phyloP scores from a whole-genome alignment of 2,113 vertebrate species.

The Mesitornis unicolor region DNA sequence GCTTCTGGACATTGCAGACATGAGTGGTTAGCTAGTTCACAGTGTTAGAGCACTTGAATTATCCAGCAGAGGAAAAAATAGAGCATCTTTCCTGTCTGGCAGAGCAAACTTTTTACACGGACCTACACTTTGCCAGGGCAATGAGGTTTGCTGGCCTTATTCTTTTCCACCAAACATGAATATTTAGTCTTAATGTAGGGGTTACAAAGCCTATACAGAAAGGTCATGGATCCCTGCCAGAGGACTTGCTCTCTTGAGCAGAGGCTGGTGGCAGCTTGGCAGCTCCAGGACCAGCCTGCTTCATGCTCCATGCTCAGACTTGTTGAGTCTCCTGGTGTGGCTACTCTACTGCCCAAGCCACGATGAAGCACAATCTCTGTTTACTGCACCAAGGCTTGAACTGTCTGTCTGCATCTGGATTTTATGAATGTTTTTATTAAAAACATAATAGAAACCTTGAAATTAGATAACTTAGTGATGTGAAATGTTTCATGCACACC shows the following conservation, averaged over 20 bases:
- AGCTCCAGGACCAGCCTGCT: background rate
- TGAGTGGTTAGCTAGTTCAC: background rate
- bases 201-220: background rate
- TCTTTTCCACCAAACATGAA: background rate
- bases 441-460: background rate
- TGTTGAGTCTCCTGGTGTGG: background rate
- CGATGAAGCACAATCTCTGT: background rate
- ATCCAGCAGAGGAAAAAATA: background rate
- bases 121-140: background rate
- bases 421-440: background rate
- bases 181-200: background rate
- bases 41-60: background rate
- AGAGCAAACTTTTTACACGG: background rate
- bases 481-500: background rate
- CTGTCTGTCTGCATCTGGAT: background rate
- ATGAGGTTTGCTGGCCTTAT: background rate
- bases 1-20: background rate
- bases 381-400: background rate
- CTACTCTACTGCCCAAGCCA: background rate
- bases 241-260: rapidly evolving
- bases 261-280: background rate
- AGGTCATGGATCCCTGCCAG: background rate
- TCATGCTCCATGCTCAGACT: background rate
- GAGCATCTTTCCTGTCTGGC: background rate
- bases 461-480: background rate